phyloP scores from a whole-genome alignment of 2,888 invertebrate genomes.

The Caenorhabditis parvicauda region DNA sequence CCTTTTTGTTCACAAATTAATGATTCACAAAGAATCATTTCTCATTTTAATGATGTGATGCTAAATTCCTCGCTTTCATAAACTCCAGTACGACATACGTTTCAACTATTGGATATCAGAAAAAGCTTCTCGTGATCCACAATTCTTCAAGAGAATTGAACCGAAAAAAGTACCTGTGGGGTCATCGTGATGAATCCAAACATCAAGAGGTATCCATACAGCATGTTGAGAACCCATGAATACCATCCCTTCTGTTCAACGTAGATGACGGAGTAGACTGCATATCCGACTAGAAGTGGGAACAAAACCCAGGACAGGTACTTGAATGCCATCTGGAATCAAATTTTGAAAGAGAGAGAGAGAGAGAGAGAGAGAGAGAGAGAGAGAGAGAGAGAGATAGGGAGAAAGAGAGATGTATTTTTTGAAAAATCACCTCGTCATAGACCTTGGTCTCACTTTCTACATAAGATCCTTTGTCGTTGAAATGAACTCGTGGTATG shows the following conservation, averaged over 20 bases:
- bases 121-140: no score
- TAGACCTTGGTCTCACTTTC: slow-evolving; percentile 88
- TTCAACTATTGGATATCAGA: no score
- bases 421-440: slow-evolving; percentile 70
- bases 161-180: slow-evolving; percentile 81
- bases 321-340: slow-evolving; percentile 80
- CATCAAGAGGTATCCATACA: slow-evolving; percentile 94
- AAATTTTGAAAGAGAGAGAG: no score
- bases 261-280: slow-evolving; percentile 88
- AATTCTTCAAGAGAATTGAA: no score
- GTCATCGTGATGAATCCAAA: slow-evolving; percentile 99
- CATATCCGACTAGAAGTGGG: slow-evolving; percentile 88
- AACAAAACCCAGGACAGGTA: slow-evolving; percentile 94
- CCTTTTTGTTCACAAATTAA: no score
- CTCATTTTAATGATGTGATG: no score
- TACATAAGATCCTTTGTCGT: slow-evolving; percentile 93
- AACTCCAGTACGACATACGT: no score
- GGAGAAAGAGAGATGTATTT: neutral
- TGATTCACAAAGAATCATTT: no score
- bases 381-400: no score
- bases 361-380: no score
- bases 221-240: slow-evolving; percentile 89
- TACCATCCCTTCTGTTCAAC: slow-evolving; percentile 95
- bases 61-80: no score
- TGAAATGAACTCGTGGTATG: slow-evolving; percentile 78